These are phyloP conservation scores for Lamellibrachia columna DNA, from an alignment of 2,888 invertebrate genomes.

Conservation along the genomic window DNA sequence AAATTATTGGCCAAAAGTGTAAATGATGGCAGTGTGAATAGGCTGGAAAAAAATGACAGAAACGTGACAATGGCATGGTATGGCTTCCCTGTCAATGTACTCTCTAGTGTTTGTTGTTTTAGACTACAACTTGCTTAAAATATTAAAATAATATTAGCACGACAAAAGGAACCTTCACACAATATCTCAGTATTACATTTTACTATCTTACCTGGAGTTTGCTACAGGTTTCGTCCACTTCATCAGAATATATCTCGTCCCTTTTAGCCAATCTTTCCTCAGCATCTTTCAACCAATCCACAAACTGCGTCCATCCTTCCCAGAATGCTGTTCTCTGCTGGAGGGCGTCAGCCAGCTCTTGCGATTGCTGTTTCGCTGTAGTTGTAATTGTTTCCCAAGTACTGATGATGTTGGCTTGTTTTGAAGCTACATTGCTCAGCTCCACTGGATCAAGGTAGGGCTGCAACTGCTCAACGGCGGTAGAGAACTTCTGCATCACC, in stretches of 20 bases:
- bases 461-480: constrained; percentile 54
- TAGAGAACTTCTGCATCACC: constrained; percentile 50
- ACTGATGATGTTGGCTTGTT: constrained; percentile 84
- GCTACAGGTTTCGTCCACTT: constrained; percentile 83
- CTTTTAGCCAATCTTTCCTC: constrained; percentile 72
- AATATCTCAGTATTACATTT: not conserved
- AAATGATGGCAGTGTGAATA: too few species aligned
- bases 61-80: not conserved
- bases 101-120: not conserved
- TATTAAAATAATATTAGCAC: not conserved
- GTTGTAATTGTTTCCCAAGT: constrained; percentile 79
- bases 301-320: constrained; percentile 78
- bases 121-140: not conserved
- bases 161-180: not conserved
- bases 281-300: constrained; percentile 76
- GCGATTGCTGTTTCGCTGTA: constrained; percentile 77
- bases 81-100: not conserved
- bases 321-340: constrained; percentile 71
- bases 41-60: not conserved
- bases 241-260: constrained; percentile 83
- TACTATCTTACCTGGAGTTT: constrained; percentile 75
- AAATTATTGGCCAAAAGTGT: too few species aligned
- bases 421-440: constrained; percentile 67
- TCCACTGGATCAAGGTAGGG: constrained; percentile 55
- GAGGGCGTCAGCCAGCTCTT: constrained; percentile 51